These are phyloP conservation scores for Dorcus parallelipipedus DNA, from an alignment of 2,888 invertebrate species.

Conservation along the genomic window DNA sequence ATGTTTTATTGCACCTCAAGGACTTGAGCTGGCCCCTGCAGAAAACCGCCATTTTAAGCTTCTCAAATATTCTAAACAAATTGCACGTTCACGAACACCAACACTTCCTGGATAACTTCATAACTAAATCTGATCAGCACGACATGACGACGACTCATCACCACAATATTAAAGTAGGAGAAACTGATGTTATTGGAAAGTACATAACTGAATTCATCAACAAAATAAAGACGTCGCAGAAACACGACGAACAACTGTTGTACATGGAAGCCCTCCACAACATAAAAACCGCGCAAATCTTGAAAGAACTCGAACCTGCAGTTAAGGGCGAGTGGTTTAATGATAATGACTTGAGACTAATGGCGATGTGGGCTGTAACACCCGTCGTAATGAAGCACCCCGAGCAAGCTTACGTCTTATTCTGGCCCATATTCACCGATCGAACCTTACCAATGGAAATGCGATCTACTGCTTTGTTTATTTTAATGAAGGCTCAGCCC, in stretches of 20 bases:
- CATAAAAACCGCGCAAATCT: slow-evolving; percentile 43
- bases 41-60: slow-evolving; percentile 47
- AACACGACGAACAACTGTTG: slow-evolving; percentile 43
- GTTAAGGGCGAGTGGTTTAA: slow-evolving; percentile 41
- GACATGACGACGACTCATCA: neutral
- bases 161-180: neutral
- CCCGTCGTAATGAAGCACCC: slow-evolving; percentile 33
- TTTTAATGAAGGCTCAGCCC: slow-evolving; percentile 45
- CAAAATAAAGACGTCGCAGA: slow-evolving; percentile 30
- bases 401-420: slow-evolving; percentile 34
- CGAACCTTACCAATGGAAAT: slow-evolving; percentile 44
- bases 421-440: slow-evolving; percentile 51
- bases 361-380: slow-evolving; percentile 47
- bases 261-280: slow-evolving; percentile 51
- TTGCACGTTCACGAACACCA: slow-evolving; percentile 27
- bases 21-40: slow-evolving; percentile 33
- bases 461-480: slow-evolving; percentile 47
- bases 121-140: neutral
- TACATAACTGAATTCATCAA: slow-evolving; percentile 32
- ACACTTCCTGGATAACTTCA: slow-evolving; percentile 11
- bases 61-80: slow-evolving; percentile 47
- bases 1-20: slow-evolving; percentile 36
- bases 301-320: slow-evolving; percentile 46
- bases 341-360: slow-evolving; percentile 42
- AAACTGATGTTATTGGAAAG: slow-evolving; percentile 26